phyloP scores from a whole-genome alignment of 2,113 vertebrate species.

The Tachysurus vachellii region DNA sequence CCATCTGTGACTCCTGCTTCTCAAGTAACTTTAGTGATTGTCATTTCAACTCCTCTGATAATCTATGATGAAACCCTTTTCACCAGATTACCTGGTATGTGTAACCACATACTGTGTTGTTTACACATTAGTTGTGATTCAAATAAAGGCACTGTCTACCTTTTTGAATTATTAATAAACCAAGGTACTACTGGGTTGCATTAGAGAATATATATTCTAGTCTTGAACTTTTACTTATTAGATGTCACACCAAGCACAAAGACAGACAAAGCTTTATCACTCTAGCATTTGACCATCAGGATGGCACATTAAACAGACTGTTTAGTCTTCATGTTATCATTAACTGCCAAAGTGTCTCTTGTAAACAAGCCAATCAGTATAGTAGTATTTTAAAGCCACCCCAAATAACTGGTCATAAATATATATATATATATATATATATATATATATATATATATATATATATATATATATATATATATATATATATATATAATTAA shows the following conservation, averaged over 20 bases:
- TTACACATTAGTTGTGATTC: background rate
- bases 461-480: no score
- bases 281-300: constrained; percentile 26
- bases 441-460: no score
- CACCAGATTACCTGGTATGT: constrained; percentile 28
- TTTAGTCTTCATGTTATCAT: constrained; percentile 38
- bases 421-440: background rate
- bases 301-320: constrained; percentile 31
- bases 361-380: background rate
- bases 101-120: background rate
- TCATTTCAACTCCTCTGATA: constrained; percentile 40
- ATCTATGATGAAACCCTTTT: constrained; percentile 55
- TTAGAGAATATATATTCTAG: background rate
- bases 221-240: background rate
- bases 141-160: background rate
- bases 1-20: constrained; percentile 66
- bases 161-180: background rate
- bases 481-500: background rate
- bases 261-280: constrained; percentile 32
- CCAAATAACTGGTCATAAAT: background rate
- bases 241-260: constrained; percentile 4
- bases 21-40: constrained; percentile 48
- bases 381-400: background rate
- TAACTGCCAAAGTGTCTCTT: constrained; percentile 37
- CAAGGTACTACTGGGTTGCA: background rate